These are phyloP conservation scores for Galeopterus variegatus DNA, from an alignment of 2,113 vertebrate genomes.

Conservation along the genomic window DNA sequence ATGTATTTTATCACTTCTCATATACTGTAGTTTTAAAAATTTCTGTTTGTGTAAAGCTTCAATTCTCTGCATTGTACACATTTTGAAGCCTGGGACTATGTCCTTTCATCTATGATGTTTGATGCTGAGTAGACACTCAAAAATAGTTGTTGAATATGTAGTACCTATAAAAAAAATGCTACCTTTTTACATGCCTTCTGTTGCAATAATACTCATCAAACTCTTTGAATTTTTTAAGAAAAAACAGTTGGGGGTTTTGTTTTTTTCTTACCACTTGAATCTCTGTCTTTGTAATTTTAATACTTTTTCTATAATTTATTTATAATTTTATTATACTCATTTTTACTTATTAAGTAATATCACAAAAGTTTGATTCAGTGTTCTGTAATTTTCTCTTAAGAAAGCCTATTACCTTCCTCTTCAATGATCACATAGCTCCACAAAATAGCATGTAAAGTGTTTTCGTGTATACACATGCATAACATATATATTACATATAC, in stretches of 20 bases:
- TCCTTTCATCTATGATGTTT: neutral
- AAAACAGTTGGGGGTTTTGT: neutral
- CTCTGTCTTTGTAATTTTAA: neutral
- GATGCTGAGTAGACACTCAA: neutral
- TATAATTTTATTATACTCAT: neutral
- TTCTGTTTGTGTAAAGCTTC: conserved; percentile 9
- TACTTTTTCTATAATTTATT: neutral
- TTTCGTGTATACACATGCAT: too few relatives aligned
- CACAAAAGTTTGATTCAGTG: neutral
- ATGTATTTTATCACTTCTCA: neutral
- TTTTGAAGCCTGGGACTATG: neutral
- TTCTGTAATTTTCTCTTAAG: neutral
- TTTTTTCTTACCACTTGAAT: neutral
- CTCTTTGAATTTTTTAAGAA: neutral
- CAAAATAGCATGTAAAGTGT: neutral
- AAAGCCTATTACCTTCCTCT: neutral
- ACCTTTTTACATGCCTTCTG: neutral
- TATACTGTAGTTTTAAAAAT: neutral
- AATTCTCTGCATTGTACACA: neutral
- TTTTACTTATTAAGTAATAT: neutral
- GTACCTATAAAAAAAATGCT: neutral
- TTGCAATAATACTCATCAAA: neutral
- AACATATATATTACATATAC: neutral
- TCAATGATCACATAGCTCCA: neutral
- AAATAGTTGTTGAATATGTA: neutral